These are phyloP conservation scores for Drosophila repletoides DNA, from an alignment of 1,140 invertebrate species.

Conservation along the genomic window DNA sequence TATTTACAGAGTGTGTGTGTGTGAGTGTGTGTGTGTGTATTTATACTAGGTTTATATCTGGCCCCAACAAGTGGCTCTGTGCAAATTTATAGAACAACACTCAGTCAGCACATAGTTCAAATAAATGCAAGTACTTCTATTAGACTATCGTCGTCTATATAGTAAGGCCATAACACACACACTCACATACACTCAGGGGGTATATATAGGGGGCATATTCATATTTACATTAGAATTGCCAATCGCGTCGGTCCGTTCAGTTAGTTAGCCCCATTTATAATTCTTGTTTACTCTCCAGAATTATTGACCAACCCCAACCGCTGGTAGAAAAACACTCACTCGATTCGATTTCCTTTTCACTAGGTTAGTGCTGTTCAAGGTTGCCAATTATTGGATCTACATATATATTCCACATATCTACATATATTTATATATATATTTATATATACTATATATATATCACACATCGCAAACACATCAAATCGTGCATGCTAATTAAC, in stretches of 20 bases:
- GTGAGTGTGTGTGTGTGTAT: neutral
- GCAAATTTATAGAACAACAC: constrained; percentile 15
- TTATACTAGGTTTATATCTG: constrained; percentile 6
- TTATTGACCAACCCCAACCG: constrained; percentile 29
- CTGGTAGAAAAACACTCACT: constrained; percentile 1
- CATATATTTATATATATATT: neutral
- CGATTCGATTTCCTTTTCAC: neutral
- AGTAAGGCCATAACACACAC: neutral
- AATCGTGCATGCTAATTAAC: constrained; percentile 59
- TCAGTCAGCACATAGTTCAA: neutral
- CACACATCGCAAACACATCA: neutral
- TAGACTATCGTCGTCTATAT: too few species aligned
- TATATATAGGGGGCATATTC: neutral
- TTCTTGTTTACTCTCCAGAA: constrained; percentile 14
- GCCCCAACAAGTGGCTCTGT: constrained; percentile 2
- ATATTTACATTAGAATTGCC: constrained; percentile 39
- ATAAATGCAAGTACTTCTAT: constrained; percentile 18
- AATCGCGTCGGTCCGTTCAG: constrained; percentile 14
- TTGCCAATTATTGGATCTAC: neutral
- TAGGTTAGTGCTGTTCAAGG: constrained; percentile 18
- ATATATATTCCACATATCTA: neutral
- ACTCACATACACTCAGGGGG: neutral
- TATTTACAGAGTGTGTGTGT: neutral
- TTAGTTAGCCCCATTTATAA: neutral
- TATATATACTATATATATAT: neutral